Evolutionary conservation across 1,140 invertebrate species (phyloP).

Genomic region (Tetranychus cinnabarinus): DNA sequence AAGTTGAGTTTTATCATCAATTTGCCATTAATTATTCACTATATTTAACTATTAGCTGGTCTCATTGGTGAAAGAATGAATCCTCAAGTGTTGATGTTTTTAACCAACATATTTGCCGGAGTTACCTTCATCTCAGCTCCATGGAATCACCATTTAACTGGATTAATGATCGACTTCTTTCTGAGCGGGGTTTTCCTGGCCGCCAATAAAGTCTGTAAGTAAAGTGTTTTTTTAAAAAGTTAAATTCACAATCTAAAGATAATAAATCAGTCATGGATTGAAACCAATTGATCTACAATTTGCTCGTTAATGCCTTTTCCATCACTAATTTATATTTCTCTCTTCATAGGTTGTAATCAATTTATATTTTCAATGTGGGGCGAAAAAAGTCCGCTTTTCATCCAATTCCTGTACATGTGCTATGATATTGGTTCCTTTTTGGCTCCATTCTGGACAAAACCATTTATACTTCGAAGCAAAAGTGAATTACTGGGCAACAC

Average conservation of each 20-base stretch:
- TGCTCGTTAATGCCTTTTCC: too few species aligned
- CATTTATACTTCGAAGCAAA: background rate
- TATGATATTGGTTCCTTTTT: background rate
- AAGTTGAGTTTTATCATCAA: background rate
- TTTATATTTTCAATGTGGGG: background rate
- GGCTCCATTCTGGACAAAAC: background rate
- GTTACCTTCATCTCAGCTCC: background rate
- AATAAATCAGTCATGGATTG: too few species aligned
- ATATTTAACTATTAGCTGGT: background rate
- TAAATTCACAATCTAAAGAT: too few species aligned
- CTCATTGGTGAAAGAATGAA: background rate
- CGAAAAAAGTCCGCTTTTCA: background rate
- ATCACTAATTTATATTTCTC: background rate
- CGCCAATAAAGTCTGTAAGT: background rate
- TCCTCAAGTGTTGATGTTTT: background rate
- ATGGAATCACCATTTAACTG: background rate
- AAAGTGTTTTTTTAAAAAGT: too few species aligned
- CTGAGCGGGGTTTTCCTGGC: background rate
- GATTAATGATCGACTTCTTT: background rate
- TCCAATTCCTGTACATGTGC: background rate
- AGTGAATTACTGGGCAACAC: background rate
- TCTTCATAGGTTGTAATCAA: background rate
- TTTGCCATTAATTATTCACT: background rate
- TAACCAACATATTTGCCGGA: background rate
- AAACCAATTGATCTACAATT: too few species aligned